Conservation (phyloP, 2,113 vertebrate species). For the Reinhardtius hippoglossoides region DNA sequence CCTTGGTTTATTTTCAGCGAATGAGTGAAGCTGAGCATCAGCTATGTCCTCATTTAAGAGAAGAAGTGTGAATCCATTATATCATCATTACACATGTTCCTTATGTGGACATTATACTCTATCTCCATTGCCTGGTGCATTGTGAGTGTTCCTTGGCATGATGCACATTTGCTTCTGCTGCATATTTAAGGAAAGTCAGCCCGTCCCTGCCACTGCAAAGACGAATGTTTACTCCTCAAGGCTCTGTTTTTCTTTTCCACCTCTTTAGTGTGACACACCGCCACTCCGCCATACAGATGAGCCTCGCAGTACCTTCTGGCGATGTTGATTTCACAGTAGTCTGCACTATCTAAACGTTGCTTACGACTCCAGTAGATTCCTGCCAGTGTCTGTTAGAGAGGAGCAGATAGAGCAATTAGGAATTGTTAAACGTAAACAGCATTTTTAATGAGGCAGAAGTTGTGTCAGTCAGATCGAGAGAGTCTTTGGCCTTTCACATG, state of each 20-base stretch:
- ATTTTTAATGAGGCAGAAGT: background rate
- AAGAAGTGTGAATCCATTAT: slow-evolving; percentile 8
- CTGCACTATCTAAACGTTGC: slow-evolving; percentile 12
- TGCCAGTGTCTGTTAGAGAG: slow-evolving; percentile 46
- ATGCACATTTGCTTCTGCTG: slow-evolving; percentile 5
- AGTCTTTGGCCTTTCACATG: too few relatives aligned
- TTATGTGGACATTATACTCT: background rate
- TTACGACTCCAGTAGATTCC: slow-evolving; percentile 21
- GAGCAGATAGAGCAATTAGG: slow-evolving; percentile 32
- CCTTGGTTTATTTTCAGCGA: slow-evolving; percentile 1
- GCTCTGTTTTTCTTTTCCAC: slow-evolving; percentile 27
- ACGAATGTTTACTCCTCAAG: slow-evolving; percentile 27
- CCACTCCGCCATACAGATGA: slow-evolving; percentile 21
- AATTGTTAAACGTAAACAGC: background rate
- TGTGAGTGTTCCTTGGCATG: background rate
- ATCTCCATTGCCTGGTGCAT: background rate
- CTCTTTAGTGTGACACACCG: slow-evolving; percentile 30
- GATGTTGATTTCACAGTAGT: slow-evolving; percentile 8
- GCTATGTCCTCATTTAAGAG: background rate
- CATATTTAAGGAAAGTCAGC: slow-evolving; percentile 11
- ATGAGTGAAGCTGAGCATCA: background rate
- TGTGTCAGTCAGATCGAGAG: background rate
- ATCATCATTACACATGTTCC: background rate
- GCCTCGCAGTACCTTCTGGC: slow-evolving; percentile 10
- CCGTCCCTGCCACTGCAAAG: slow-evolving; percentile 16